These are phyloP conservation scores for Drosophila arawakana DNA, from an alignment of 1,140 invertebrate genomes.

Conservation along the genomic window DNA sequence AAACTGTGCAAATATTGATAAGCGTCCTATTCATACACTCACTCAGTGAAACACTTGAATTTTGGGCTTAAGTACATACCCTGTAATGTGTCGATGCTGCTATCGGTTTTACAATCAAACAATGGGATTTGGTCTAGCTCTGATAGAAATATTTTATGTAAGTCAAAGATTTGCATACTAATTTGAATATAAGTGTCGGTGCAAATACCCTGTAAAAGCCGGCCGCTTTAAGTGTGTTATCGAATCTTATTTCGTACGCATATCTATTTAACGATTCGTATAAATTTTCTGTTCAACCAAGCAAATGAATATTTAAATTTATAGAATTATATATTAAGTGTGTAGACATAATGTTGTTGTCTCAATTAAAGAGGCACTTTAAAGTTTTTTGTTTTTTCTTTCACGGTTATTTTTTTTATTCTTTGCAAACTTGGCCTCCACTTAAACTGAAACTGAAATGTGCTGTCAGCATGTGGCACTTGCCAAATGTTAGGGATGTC, in stretches of 20 bases:
- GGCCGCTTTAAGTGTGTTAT: no score
- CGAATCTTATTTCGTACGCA: not conserved
- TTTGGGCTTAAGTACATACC: constrained; percentile 10
- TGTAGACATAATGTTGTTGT: constrained; percentile 12
- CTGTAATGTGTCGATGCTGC: constrained; percentile 29
- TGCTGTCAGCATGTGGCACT: constrained; percentile 48
- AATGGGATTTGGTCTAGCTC: constrained; percentile 53
- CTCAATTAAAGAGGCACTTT: constrained; percentile 32
- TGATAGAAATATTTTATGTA: constrained; percentile 2
- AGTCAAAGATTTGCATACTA: constrained; percentile 4
- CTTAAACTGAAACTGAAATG: constrained; percentile 27
- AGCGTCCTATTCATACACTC: constrained; percentile 47
- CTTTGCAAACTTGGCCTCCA: constrained; percentile 20
- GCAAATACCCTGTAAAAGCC: not conserved
- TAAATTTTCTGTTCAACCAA: not conserved
- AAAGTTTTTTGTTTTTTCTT: constrained; percentile 8
- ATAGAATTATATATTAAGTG: not conserved
- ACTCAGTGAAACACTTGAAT: no score
- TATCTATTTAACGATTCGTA: not conserved
- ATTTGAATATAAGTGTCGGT: not conserved
- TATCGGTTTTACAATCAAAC: constrained; percentile 69
- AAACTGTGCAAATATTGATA: constrained; percentile 80
- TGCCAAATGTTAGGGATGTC: constrained; percentile 21
- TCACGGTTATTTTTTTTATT: not conserved
- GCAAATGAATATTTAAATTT: constrained; percentile 13